These are phyloP conservation scores for Spinus pinus DNA, from an alignment of 2,797 vertebrate species.

Conservation along the genomic window DNA sequence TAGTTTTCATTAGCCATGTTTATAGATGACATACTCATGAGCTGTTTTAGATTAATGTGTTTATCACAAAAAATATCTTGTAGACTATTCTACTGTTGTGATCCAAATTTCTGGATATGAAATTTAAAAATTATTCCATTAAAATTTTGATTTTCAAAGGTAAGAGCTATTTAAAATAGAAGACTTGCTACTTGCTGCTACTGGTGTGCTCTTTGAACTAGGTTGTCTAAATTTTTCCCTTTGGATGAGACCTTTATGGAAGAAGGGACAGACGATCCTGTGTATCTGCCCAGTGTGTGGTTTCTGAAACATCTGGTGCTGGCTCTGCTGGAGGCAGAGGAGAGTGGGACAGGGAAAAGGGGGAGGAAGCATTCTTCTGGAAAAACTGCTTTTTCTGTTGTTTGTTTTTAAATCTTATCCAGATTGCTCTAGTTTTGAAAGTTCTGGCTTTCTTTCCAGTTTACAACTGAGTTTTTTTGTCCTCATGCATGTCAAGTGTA, in stretches of 20 bases:
- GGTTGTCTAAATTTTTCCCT: neutral
- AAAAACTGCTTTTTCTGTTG: neutral
- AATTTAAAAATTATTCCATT: neutral
- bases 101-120: neutral
- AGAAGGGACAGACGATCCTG: neutral
- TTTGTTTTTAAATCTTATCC: neutral
- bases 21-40: neutral
- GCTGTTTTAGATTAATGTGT: neutral
- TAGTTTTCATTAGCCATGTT: neutral
- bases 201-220: neutral
- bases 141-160: neutral
- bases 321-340: neutral
- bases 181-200: neutral
- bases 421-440: neutral
- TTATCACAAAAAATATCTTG: neutral
- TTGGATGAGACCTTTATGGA: conserved; percentile 5
- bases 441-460: neutral
- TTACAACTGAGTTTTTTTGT: neutral
- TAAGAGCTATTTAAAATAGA: neutral
- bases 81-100: neutral
- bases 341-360: neutral
- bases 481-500: neutral
- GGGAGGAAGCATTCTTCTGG: neutral
- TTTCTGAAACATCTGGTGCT: conserved; percentile 47
- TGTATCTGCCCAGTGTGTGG: conserved; percentile 1